Percentiles rank a stretch among this genome's conserved stretches.
These are phyloP conservation scores for Hafferia zeledoni DNA, from an alignment of 2,797 vertebrate species.

Conservation along the genomic window DNA sequence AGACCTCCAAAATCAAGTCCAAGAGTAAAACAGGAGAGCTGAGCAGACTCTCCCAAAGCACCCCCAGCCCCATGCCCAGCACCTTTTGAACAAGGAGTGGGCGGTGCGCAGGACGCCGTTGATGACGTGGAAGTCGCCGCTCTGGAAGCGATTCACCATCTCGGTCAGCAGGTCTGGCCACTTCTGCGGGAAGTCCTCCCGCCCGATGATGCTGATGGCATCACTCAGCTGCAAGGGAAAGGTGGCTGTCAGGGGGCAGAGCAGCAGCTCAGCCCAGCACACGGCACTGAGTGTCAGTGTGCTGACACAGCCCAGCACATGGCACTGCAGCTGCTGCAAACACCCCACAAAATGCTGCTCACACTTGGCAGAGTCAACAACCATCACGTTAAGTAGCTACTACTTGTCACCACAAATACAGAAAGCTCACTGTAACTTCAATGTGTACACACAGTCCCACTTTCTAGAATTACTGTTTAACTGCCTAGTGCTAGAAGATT, in stretches of 20 bases:
- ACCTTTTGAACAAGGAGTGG: slow-evolving; percentile 98
- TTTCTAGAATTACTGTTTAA: background rate
- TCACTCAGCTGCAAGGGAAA: slow-evolving; percentile 87
- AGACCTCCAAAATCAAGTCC: background rate
- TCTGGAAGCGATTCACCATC: slow-evolving; percentile 97
- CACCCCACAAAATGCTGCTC: background rate
- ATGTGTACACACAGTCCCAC: background rate
- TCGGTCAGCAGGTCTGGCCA: slow-evolving; percentile 97
- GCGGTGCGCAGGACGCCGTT: slow-evolving; percentile 96
- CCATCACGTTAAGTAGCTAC: background rate
- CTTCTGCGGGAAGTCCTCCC: slow-evolving; percentile 97
- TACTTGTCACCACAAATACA: background rate
- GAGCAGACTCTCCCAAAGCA: background rate
- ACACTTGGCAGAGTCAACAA: background rate
- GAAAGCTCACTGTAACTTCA: background rate
- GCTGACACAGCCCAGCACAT: too few species aligned
- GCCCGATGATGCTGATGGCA: slow-evolving; percentile 96
- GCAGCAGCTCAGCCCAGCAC: background rate
- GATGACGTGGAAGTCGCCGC: slow-evolving; percentile 97
- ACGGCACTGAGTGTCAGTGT: too few species aligned
- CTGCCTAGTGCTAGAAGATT: background rate
- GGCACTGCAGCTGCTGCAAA: background rate
- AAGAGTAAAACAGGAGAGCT: background rate
- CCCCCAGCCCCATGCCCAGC: background rate
- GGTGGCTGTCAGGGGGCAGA: background rate